Conservation (phyloP, 2,888 invertebrate genomes). For the Tetropium fuscum region DNA sequence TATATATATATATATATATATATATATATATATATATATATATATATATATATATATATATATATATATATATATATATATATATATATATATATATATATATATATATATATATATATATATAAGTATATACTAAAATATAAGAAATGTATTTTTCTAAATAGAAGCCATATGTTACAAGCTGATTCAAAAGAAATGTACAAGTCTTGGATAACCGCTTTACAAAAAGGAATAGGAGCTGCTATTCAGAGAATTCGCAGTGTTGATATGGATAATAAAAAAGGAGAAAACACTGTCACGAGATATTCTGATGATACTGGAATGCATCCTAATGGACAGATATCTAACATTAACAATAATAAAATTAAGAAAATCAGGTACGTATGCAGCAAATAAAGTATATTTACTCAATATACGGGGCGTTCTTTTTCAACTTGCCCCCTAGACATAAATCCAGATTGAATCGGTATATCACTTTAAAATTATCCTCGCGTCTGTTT, state of each 20-base stretch:
- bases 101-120: too few relatives aligned
- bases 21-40: too few relatives aligned
- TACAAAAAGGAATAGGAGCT: slow-evolving; percentile 89
- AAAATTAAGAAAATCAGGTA: slow-evolving; percentile 53
- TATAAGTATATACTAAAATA: too few relatives aligned
- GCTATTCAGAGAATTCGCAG: slow-evolving; percentile 77
- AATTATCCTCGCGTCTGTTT: too few relatives aligned
- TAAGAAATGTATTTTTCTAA: too few relatives aligned
- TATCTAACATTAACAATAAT: slow-evolving; percentile 49
- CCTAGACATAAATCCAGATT: too few relatives aligned
- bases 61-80: too few relatives aligned
- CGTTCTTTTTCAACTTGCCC: slow-evolving; percentile 98
- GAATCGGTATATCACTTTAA: too few relatives aligned
- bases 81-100: too few relatives aligned
- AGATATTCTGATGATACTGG: slow-evolving; percentile 45
- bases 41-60: too few relatives aligned
- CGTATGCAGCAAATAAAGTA: slow-evolving; percentile 83
- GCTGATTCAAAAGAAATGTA: slow-evolving; percentile 96
- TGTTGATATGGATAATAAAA: slow-evolving; percentile 54
- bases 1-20: too few relatives aligned
- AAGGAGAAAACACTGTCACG: slow-evolving; percentile 52
- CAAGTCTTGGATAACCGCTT: slow-evolving; percentile 87
- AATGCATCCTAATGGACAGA: slow-evolving; percentile 46
- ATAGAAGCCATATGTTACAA: slow-evolving; percentile 95
- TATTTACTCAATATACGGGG: slow-evolving; percentile 93